These are phyloP conservation scores for Dryococelus australis DNA, from an alignment of 2,888 invertebrate genomes.

Conservation along the genomic window DNA sequence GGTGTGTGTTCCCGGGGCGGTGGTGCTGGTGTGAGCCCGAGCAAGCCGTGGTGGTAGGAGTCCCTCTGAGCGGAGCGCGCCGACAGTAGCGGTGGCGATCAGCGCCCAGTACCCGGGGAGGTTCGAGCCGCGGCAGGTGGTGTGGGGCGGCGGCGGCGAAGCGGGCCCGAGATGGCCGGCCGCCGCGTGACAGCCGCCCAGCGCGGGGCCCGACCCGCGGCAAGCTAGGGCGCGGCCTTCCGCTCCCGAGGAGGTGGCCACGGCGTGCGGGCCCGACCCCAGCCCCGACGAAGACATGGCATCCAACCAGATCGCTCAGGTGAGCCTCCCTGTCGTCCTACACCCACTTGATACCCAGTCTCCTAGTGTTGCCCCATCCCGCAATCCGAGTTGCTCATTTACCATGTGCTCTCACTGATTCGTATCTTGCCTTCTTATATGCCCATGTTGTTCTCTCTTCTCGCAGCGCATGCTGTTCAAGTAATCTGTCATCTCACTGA, in stretches of 20 bases:
- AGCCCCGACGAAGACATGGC: conserved; percentile 60
- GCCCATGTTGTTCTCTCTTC: no score
- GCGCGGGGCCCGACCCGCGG: conserved; percentile 52
- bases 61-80: not conserved
- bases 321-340: conserved; percentile 45
- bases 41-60: not conserved
- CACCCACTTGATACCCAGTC: no score
- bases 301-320: conserved; percentile 67
- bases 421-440: no score
- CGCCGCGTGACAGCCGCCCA: conserved; percentile 40
- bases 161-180: conserved; percentile 20
- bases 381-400: no score
- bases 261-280: conserved; percentile 23
- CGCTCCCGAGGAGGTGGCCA: not conserved
- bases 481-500: no score
- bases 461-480: no score
- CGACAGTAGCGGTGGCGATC: not conserved
- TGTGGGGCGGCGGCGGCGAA: conserved; percentile 61
- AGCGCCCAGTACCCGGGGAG: conserved; percentile 56
- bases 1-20: not conserved
- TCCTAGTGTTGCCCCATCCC: no score
- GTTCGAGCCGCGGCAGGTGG: conserved; percentile 61
- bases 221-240: conserved; percentile 54
- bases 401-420: no score
- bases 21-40: not conserved